Conservation (phyloP, 1,140 invertebrate genomes). For the Mamestra configurata region DNA sequence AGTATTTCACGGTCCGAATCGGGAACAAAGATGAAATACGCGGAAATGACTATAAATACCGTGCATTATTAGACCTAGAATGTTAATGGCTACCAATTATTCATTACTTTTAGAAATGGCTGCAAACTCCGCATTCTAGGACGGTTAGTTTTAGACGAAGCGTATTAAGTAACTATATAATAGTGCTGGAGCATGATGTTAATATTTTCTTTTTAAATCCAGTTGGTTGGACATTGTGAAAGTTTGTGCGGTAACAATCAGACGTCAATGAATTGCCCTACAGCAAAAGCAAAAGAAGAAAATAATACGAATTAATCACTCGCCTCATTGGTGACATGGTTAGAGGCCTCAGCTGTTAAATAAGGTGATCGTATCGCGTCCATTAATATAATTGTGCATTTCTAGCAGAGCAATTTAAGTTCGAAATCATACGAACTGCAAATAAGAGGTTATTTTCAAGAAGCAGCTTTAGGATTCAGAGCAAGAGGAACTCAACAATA, state of each 20-base stretch:
- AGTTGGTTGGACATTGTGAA: conserved; percentile 3
- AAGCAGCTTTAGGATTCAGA: too few relatives aligned
- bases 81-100: conserved; percentile 24
- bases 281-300: background rate
- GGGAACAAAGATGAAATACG: conserved; percentile 39
- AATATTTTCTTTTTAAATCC: conserved; percentile 3
- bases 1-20: conserved; percentile 34
- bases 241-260: conserved; percentile 19
- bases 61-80: conserved; percentile 38
- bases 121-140: background rate
- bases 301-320: conserved; percentile 23
- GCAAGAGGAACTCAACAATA: too few relatives aligned
- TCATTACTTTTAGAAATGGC: conserved; percentile 5
- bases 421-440: background rate
- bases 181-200: background rate
- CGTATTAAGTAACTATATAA: background rate
- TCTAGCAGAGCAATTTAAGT: background rate
- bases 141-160: background rate
- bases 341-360: background rate
- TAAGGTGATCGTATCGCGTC: background rate
- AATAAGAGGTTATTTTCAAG: background rate
- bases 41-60: conserved; percentile 31
- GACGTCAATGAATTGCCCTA: conserved; percentile 33
- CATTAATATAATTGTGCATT: background rate
- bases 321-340: conserved; percentile 9